These are phyloP conservation scores for Tridacna crocea DNA, from an alignment of 2,888 invertebrate species.

Conservation along the genomic window DNA sequence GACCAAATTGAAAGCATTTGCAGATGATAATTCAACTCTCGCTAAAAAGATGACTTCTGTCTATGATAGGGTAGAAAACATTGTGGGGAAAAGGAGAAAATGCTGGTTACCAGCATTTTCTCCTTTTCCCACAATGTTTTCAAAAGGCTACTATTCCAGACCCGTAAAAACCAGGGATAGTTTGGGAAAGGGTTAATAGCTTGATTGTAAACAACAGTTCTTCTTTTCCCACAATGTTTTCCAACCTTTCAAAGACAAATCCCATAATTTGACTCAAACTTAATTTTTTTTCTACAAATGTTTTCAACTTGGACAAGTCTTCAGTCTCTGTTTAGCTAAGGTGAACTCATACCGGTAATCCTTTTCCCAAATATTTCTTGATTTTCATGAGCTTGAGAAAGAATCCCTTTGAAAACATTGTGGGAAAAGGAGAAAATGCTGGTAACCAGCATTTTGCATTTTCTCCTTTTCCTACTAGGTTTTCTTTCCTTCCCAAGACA, in stretches of 20 bases:
- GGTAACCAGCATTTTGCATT: not conserved
- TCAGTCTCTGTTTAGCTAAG: not conserved
- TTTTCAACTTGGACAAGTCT: not conserved
- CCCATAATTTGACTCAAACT: not conserved
- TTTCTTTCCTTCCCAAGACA: no score
- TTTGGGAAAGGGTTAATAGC: not conserved
- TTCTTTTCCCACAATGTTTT: slow-evolving; percentile 3
- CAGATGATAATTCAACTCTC: not conserved
- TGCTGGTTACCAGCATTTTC: slow-evolving; percentile 4
- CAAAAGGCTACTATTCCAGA: not conserved
- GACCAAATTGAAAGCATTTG: not conserved
- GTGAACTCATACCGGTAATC: not conserved
- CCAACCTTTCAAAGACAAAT: not conserved
- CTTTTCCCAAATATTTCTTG: not conserved
- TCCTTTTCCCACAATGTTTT: not conserved
- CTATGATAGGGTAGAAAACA: not conserved
- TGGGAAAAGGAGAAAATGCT: not conserved
- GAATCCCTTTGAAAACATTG: no score
- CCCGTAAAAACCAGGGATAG: not conserved
- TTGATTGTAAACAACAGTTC: not conserved
- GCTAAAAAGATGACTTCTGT: not conserved
- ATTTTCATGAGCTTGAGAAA: no score
- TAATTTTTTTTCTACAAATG: not conserved
- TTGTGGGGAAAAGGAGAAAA: slow-evolving; percentile 1
- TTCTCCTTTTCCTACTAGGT: not conserved